These are phyloP conservation scores for Sitobion miscanthi DNA, from an alignment of 1,140 invertebrate species.

Conservation along the genomic window DNA sequence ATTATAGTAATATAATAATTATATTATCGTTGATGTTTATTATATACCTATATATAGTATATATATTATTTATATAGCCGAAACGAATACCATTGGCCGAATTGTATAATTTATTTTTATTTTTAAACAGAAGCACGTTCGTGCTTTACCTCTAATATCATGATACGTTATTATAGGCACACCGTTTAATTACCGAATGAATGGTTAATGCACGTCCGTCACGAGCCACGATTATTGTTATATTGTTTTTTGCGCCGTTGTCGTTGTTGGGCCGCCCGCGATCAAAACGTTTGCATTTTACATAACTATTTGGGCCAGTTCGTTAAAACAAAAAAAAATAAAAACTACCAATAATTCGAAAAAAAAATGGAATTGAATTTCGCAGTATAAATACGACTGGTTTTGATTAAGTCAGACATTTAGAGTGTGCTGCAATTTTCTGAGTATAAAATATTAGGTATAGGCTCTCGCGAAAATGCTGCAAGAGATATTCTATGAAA, in stretches of 20 bases:
- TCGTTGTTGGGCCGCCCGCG: neutral
- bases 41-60: no score
- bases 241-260: neutral
- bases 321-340: neutral
- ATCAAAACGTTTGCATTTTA: neutral
- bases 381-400: neutral
- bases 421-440: neutral
- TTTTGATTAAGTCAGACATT: neutral
- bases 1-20: neutral
- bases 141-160: slow-evolving; percentile 18
- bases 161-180: neutral
- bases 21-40: neutral
- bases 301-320: neutral
- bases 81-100: slow-evolving; percentile 4
- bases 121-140: slow-evolving; percentile 34
- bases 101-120: slow-evolving; percentile 28
- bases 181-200: neutral
- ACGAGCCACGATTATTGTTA: slow-evolving; percentile 13
- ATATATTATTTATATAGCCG: neutral
- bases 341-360: neutral
- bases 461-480: neutral
- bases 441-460: neutral
- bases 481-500: neutral
- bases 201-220: slow-evolving; percentile 12
- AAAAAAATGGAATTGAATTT: neutral